Evolutionary conservation across 2,113 vertebrate genomes (phyloP).

Genomic region (Leuciscus idus): DNA sequence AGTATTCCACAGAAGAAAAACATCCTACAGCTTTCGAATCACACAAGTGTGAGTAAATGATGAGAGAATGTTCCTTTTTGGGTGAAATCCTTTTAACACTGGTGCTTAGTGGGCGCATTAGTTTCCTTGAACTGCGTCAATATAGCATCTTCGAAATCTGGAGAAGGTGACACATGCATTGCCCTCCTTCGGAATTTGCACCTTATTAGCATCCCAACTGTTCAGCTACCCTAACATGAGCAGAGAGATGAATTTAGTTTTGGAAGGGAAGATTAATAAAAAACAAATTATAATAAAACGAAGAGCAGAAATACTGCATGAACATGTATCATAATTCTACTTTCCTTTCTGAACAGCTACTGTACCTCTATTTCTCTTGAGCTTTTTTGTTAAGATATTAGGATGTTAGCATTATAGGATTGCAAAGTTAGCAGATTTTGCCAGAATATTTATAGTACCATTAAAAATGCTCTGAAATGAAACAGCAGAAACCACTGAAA

Average conservation of each 20-base stretch:
- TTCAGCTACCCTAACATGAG: neutral
- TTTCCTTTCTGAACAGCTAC: neutral
- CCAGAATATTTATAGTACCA: neutral
- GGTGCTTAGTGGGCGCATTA: neutral
- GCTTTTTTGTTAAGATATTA: neutral
- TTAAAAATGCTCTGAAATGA: neutral
- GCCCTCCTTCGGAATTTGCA: slow-evolving; percentile 43
- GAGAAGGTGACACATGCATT: slow-evolving; percentile 35
- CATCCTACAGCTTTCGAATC: neutral
- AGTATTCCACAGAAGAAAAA: neutral
- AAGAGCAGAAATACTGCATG: neutral
- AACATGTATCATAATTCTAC: neutral
- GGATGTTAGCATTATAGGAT: neutral
- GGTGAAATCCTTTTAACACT: neutral
- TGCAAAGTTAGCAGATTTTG: slow-evolving; percentile 7
- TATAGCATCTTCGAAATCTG: slow-evolving; percentile 14
- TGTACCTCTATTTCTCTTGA: neutral
- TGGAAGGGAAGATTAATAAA: neutral
- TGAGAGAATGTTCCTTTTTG: slow-evolving; percentile 10
- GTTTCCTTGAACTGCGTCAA: neutral
- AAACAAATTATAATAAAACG: neutral
- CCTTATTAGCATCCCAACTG: slow-evolving; percentile 48
- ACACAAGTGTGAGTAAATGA: neutral
- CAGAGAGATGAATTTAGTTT: slow-evolving; percentile 31
- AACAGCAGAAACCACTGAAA: neutral